Evolutionary conservation across 1,140 invertebrate genomes (phyloP).

Genomic region (Aleiodes sp.): DNA sequence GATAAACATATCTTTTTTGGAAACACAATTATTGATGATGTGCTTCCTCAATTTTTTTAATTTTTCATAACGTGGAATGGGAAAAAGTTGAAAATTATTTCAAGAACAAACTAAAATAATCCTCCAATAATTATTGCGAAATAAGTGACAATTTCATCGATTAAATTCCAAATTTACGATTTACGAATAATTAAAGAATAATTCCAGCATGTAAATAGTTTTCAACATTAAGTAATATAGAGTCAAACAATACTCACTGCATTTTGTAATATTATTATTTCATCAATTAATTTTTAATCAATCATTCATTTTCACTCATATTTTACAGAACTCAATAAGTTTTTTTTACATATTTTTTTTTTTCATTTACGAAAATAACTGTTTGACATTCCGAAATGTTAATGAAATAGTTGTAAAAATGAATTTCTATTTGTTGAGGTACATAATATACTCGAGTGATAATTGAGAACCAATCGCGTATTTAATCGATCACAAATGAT

Average conservation of each 20-base stretch:
- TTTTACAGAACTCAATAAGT: not conserved
- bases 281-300: slow-evolving; percentile 12
- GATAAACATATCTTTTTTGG: slow-evolving; percentile 28
- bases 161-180: not conserved
- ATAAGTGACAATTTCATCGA: no score
- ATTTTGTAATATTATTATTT: not conserved
- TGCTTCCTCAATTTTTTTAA: no score
- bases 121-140: no score
- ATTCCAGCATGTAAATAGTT: not conserved
- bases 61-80: not conserved
- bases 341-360: slow-evolving; percentile 1
- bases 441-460: no score
- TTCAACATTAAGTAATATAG: not conserved
- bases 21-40: not conserved
- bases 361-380: no score
- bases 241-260: not conserved
- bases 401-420: no score
- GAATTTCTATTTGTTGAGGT: no score
- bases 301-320: not conserved
- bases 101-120: no score
- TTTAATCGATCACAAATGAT: not conserved
- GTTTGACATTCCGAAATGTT: no score
- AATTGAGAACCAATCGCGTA: no score
- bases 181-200: not conserved
- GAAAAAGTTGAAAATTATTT: not conserved